Evolutionary conservation across 1,140 invertebrate genomes (phyloP), one percentile per base, ranked within the genome.

Genomic region (Prorops nasuta): DNA sequence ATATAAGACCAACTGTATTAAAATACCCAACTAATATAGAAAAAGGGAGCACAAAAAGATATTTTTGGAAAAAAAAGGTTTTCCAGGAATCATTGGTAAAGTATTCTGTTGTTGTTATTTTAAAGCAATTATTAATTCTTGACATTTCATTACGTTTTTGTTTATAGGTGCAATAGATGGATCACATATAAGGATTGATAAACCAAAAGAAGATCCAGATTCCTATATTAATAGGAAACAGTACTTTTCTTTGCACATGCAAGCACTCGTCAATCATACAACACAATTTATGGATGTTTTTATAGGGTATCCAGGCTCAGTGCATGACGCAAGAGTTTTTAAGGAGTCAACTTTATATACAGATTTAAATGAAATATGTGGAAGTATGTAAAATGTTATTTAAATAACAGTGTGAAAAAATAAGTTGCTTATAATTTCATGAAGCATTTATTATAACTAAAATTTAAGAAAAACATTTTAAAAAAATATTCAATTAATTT

Each of bases 171-270:
- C n/a, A 3, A 60, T 66, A 15, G 63, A 67, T 60, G 64, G 62
- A 19, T 52, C 54, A 9, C 59, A 65, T n/a, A n/a, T n/a, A n/a
- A n/a, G n/a, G n/a, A n/a, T n/a, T n/a, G n/a, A n/a, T n/a, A n/a
- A n/a, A 22, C 57, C 63, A 49, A 16, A 32, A 16, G 42, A 54
- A 37, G 49, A 57, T 54, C 32, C 58, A 17, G 53, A 67, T 32
- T 49, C 49, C 18, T 67, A 67, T 39, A 37, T 60, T 21, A 64
- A 67, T 45, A 24, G 59, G 21, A 64, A 66, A 54, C 3, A 39
- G 21, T 62, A 43, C 48, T 57, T 49, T 44, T 64, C 63, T 17
- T 56, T 69, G 37, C 54, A 64, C 38, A 53, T 62, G 58, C 60
- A 63, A 56, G 44, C 35, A 34, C 45, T 61, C 12, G 54, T 54